Base-by-base conservation (phyloP, 2,888 invertebrate genomes). In the Drosophila multiciliata region DNA sequence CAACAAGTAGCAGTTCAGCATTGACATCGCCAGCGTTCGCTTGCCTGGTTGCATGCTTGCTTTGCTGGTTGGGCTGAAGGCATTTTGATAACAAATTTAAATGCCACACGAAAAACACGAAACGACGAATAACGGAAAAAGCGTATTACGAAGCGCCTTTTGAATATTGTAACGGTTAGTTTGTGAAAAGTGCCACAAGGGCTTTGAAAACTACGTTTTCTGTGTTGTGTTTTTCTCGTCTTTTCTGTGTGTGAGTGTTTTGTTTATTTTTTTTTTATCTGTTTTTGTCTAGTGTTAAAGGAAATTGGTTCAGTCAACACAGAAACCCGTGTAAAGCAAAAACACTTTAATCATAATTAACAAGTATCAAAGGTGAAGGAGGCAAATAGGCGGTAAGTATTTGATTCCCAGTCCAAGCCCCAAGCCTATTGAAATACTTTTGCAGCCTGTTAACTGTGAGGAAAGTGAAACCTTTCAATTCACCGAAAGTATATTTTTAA, bases 1-100 rank as follows among this genome's bases (percentile, higher is more conserved):
- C 86, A 86, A 86, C 86, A 86, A 89, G 86, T 86, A 86, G 86
- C 86, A 86, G 81, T 86, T 84, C 77, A 84, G 89, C 86, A 87
- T 86, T 87, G 86, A 89, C 80, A 81, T 78, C 82, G 83, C 73
- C 78, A 83, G 84, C 82, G 89, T 89, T 74, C 89, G 82, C 78
- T 83, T 86, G 84, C 77, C 8, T 40, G 40, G 40, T 40, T 40
- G 40, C 2, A n/a, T 40, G 40, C 40, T 40, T 40, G 40, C 40
- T n/a, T 45, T 23, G 23, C 45, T 45, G 23, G 45, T 15, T 45
- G 45, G 45, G 23, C 45, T 45, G 12, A 45, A 23, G 23, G 45
- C 23, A 8, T 45, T 45, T 23, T 45, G 23, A 20, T 45, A 23
- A 23, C 23, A 66, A 40, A 40, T 33, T 48, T 35, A 60, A 55